A percentile compares a stretch with the other conserved stretches of the same genome.
Conservation (phyloP, 1,140 invertebrate species). For the Patella vulgata region DNA sequence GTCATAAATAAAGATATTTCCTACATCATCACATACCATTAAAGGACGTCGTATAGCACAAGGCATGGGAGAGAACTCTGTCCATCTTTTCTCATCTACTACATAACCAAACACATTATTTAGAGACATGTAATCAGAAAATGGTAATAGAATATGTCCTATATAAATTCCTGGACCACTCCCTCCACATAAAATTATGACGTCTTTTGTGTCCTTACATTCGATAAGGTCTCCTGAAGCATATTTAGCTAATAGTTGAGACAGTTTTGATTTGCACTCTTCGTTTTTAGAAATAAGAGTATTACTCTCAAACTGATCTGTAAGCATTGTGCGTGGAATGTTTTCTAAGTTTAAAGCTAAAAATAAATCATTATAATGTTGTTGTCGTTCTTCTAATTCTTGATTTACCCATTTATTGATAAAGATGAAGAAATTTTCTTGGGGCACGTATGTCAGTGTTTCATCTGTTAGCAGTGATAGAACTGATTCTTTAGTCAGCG, state of each 20-base stretch:
- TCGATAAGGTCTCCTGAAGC: constrained; percentile 31
- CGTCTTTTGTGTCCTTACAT: constrained; percentile 32
- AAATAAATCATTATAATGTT: constrained; percentile 45
- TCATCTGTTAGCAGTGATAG: constrained; percentile 40
- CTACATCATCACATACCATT: constrained; percentile 26
- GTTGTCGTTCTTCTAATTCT: constrained; percentile 29
- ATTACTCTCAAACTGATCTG: constrained; percentile 32
- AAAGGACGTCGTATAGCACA: constrained; percentile 37
- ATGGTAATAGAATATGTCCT: constrained; percentile 31
- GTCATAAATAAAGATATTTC: constrained; percentile 43
- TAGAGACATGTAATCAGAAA: constrained; percentile 33
- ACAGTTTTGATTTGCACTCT: constrained; percentile 29
- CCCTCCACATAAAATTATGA: constrained; percentile 48
- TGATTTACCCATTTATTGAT: constrained; percentile 48
- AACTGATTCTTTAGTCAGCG: constrained; percentile 44
- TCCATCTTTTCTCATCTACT: constrained; percentile 49
- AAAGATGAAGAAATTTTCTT: constrained; percentile 45
- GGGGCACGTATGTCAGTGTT: constrained; percentile 44
- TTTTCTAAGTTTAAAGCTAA: constrained; percentile 37
- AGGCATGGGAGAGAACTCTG: constrained; percentile 47
- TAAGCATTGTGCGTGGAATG: constrained; percentile 30
- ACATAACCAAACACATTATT: constrained; percentile 47
- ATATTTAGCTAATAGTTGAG: too few species aligned
- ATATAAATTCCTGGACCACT: constrained; percentile 32
- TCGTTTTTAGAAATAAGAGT: constrained; percentile 31